Conservation (phyloP, 2,113 vertebrate genomes). For the Sialia sialis region DNA sequence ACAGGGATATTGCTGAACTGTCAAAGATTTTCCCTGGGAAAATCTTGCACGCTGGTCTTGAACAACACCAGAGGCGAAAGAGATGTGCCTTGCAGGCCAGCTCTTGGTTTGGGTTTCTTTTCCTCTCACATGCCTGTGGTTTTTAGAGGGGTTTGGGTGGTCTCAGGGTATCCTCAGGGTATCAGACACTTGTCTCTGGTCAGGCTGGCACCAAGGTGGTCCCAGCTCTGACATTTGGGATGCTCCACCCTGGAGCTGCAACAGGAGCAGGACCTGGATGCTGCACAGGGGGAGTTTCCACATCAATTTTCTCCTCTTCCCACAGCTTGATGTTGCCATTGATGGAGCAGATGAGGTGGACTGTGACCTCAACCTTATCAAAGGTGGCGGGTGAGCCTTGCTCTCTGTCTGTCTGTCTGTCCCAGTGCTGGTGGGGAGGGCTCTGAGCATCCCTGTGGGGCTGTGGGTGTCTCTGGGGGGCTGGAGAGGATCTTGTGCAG, state of each 20-base stretch:
- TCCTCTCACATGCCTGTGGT: not conserved
- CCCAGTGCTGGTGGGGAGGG: accelerated
- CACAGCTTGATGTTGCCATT: constrained; percentile 91
- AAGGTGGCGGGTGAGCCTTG: constrained; percentile 93
- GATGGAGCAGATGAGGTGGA: constrained; percentile 99
- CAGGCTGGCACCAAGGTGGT: not conserved
- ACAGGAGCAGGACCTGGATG: not conserved
- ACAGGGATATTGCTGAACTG: not conserved
- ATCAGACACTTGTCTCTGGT: not conserved
- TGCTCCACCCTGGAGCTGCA: accelerated
- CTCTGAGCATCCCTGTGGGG: not conserved
- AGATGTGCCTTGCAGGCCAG: not conserved
- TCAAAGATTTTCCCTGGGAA: not conserved
- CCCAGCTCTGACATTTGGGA: not conserved
- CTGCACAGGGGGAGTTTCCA: not conserved
- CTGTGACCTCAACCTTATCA: constrained; percentile 89
- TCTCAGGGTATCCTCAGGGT: not conserved
- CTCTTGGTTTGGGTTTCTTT: not conserved
- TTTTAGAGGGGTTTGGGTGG: not conserved
- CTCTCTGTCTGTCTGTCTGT: not conserved
- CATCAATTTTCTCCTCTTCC: not conserved
- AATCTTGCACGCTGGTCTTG: not conserved
- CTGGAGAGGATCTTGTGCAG: not conserved
- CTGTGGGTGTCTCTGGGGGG: not conserved
- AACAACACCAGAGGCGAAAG: not conserved